Conservation (phyloP, 2,797 vertebrate species). For the Notoglanidium macrostoma region DNA sequence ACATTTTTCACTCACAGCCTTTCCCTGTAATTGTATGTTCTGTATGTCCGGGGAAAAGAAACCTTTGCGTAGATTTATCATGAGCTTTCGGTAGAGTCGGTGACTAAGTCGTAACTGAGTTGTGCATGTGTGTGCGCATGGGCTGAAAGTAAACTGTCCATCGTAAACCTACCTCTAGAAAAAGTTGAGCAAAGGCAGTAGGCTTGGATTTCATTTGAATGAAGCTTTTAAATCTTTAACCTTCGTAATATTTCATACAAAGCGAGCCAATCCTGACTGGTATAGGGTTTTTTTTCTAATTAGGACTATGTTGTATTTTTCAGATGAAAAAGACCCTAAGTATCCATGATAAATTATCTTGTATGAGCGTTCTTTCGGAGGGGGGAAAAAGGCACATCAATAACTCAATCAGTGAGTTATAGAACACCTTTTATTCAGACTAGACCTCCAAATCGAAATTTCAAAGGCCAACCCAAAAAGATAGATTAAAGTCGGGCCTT, state of each 20-base stretch:
- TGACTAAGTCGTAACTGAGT: background rate
- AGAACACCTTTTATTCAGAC: slow-evolving; percentile 23
- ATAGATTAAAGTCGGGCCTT: slow-evolving; percentile 21
- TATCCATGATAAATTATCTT: background rate
- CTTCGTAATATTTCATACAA: background rate
- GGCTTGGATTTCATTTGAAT: background rate
- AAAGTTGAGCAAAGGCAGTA: background rate
- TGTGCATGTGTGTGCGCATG: background rate
- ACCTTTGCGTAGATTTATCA: background rate
- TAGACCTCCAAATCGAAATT: slow-evolving; percentile 24
- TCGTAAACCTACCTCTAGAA: background rate
- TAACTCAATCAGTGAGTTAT: slow-evolving; percentile 27
- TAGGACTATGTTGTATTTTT: background rate
- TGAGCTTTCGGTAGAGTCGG: background rate
- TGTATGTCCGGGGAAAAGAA: background rate
- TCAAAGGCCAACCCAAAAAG: slow-evolving; percentile 25
- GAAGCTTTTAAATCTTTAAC: background rate
- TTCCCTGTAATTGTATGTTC: background rate
- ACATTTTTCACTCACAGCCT: background rate
- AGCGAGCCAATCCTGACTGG: background rate
- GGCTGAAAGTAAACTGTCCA: background rate
- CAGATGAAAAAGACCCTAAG: background rate
- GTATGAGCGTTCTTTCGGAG: background rate
- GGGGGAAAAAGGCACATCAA: background rate
- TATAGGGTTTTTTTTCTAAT: too few species aligned